phyloP scores from a whole-genome alignment of 2,797 vertebrate species.

The Aeoliscus strigatus region DNA sequence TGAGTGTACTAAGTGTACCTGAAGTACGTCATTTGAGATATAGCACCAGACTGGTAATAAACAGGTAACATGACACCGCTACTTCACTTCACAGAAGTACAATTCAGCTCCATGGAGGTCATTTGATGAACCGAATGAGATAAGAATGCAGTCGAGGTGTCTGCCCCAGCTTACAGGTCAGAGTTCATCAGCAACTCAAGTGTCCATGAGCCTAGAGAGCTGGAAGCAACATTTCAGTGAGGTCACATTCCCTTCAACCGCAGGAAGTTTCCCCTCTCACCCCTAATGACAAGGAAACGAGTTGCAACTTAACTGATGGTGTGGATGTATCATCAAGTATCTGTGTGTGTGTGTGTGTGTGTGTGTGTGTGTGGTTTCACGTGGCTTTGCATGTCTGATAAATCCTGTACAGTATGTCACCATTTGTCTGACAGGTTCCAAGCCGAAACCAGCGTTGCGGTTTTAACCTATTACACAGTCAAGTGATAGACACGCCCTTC shows the following conservation, averaged over 20 bases:
- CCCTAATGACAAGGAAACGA: background rate
- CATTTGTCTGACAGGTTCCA: slow-evolving; percentile 22
- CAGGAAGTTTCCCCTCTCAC: slow-evolving; percentile 7
- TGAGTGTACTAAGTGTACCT: no score
- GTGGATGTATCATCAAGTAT: background rate
- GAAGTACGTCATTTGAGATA: no score
- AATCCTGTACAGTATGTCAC: slow-evolving; percentile 5
- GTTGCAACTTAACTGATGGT: slow-evolving; percentile 1
- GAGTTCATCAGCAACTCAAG: slow-evolving; percentile 33
- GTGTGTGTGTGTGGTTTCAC: slow-evolving; percentile 3
- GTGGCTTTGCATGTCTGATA: slow-evolving; percentile 2
- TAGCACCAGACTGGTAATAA: no score
- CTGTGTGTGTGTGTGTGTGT: background rate
- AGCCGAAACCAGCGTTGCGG: slow-evolving; percentile 23
- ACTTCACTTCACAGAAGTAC: background rate
- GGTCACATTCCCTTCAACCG: slow-evolving; percentile 27
- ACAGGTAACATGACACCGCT: no score
- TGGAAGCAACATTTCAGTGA: slow-evolving; percentile 30
- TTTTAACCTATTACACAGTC: no score
- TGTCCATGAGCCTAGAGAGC: slow-evolving; percentile 37
- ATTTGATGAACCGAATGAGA: slow-evolving; percentile 31
- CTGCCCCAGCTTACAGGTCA: slow-evolving; percentile 23
- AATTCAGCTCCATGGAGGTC: slow-evolving; percentile 15
- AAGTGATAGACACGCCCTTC: slow-evolving; percentile 12
- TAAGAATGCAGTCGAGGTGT: slow-evolving; percentile 21